Evolutionary conservation across 2,113 vertebrate genomes (phyloP).

Genomic region (Anhinga rufa): DNA sequence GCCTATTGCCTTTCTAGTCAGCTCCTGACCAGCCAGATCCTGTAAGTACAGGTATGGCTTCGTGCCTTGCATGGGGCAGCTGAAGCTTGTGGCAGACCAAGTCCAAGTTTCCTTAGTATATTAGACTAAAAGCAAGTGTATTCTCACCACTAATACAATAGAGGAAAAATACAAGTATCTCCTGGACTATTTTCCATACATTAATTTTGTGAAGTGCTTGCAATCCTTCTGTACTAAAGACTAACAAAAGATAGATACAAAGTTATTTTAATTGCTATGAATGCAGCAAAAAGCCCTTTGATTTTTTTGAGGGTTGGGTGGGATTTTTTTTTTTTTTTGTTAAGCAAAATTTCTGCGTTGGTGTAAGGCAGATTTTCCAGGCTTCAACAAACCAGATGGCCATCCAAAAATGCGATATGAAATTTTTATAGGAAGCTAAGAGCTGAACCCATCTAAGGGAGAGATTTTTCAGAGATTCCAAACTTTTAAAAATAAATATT

Average conservation of each 20-base stretch:
- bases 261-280: slow-evolving; percentile 47
- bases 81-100: neutral
- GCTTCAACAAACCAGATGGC: slow-evolving; percentile 83
- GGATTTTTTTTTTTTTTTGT: slow-evolving; percentile 64
- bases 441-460: slow-evolving; percentile 71
- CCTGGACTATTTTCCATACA: neutral
- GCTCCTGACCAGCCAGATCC: neutral
- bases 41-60: neutral
- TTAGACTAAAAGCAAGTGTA: neutral
- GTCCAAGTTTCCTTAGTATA: neutral
- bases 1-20: neutral
- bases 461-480: slow-evolving; percentile 68
- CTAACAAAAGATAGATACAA: slow-evolving; percentile 13
- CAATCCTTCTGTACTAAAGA: neutral
- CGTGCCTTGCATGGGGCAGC: neutral
- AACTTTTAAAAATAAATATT: slow-evolving; percentile 77
- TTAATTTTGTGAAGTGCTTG: neutral
- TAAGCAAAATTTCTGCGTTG: slow-evolving; percentile 78
- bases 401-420: slow-evolving; percentile 81
- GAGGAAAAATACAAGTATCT: neutral
- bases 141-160: neutral
- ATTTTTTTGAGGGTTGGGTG: slow-evolving; percentile 61
- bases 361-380: slow-evolving; percentile 82
- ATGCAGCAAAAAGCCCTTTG: slow-evolving; percentile 59
- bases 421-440: slow-evolving; percentile 79